phyloP scores from a whole-genome alignment of 2,888 invertebrate species.

The Mactromeris polynyma region DNA sequence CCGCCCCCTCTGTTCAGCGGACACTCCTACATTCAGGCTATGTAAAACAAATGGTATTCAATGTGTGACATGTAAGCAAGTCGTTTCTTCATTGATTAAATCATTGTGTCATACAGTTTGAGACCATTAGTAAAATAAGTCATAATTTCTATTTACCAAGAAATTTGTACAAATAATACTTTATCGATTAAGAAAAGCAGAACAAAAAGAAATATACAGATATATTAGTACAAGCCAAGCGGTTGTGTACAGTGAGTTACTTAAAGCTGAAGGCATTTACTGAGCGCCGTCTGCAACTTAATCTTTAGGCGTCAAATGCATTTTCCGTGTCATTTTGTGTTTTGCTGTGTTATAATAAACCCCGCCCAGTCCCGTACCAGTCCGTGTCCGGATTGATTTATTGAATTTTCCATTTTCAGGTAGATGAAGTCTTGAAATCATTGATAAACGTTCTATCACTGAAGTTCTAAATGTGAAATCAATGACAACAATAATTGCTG shows the following conservation, averaged over 20 bases:
- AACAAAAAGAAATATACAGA: neutral
- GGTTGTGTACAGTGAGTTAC: neutral
- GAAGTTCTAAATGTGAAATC: conserved; percentile 9
- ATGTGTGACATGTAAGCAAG: no score
- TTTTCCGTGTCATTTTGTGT: neutral
- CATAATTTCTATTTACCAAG: no score
- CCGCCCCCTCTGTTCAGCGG: no score
- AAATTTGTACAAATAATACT: neutral
- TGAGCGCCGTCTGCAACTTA: neutral
- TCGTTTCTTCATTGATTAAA: no score
- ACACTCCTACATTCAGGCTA: no score
- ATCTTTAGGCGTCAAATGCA: conserved; percentile 2
- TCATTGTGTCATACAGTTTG: no score
- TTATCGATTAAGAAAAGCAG: neutral
- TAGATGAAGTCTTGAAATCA: neutral
- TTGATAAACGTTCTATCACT: neutral
- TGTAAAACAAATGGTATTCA: no score
- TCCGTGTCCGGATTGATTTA: neutral
- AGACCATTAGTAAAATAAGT: no score
- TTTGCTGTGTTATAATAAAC: neutral
- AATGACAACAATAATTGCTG: neutral
- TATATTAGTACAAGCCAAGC: neutral
- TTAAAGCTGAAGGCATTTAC: neutral
- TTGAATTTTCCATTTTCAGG: neutral
- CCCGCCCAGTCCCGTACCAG: conserved; percentile 1